phyloP scores from a whole-genome alignment of 2,797 vertebrate genomes.

The Pantherophis vulpinus region DNA sequence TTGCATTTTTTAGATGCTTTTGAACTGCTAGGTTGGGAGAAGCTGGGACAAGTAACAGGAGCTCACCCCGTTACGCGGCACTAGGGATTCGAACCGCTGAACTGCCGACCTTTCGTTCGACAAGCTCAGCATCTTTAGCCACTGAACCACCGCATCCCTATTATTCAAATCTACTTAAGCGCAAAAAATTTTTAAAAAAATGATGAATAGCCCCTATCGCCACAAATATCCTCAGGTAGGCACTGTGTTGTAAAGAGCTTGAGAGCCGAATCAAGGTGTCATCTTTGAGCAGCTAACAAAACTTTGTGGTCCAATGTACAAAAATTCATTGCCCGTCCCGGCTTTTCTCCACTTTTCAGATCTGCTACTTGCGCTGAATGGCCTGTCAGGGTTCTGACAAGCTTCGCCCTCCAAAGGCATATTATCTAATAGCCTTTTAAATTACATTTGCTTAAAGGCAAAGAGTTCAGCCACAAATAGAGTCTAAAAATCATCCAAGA shows the following conservation, averaged over 20 bases:
- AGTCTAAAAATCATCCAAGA: slow-evolving; percentile 44
- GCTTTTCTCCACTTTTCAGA: background rate
- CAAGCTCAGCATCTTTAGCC: no score
- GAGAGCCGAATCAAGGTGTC: background rate
- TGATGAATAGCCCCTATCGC: background rate
- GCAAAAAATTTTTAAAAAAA: rapidly evolving
- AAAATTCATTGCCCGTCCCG: background rate
- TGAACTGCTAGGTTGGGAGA: no score
- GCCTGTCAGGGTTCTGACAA: background rate
- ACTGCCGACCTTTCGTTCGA: no score
- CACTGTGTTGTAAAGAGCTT: background rate
- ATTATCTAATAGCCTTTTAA: slow-evolving; percentile 45
- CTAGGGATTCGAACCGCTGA: no score
- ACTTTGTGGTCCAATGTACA: background rate
- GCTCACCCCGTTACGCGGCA: no score
- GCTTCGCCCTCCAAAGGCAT: slow-evolving; percentile 23
- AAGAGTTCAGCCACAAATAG: slow-evolving; percentile 48
- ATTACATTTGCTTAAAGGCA: slow-evolving; percentile 45
- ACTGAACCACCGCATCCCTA: no score
- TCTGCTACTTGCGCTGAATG: background rate
- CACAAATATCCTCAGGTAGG: background rate
- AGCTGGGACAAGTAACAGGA: no score
- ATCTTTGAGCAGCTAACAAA: background rate
- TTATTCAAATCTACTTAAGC: background rate
- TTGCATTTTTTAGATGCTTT: no score